Conservation (phyloP, 2,888 invertebrate genomes). For the Therioaphis trifolii region DNA sequence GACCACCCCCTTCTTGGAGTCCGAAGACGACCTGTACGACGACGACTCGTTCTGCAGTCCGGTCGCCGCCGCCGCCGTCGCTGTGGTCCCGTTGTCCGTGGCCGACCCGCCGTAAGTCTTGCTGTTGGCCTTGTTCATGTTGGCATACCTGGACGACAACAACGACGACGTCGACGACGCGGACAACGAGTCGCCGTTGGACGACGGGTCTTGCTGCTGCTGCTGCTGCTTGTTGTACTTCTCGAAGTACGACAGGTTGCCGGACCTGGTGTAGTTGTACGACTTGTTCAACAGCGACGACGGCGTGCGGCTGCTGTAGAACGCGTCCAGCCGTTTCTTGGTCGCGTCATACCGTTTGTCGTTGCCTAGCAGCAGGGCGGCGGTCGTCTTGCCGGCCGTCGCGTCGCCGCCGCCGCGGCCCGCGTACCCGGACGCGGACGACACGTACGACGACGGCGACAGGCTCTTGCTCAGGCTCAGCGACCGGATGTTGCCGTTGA, state of each 20-base stretch:
- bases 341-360: constrained; percentile 52
- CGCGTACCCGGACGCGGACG: not conserved
- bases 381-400: not conserved
- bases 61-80: not conserved
- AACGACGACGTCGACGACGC: not conserved
- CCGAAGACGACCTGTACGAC: constrained; percentile 13
- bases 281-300: constrained; percentile 45
- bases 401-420: not conserved
- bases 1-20: constrained; percentile 74
- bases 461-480: constrained; percentile 46
- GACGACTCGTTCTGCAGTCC: constrained; percentile 9
- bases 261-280: constrained; percentile 31
- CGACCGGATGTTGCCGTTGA: constrained; percentile 54
- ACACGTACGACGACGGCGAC: constrained; percentile 35
- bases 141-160: constrained; percentile 28
- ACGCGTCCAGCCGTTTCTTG: constrained; percentile 59
- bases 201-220: constrained; percentile 22
- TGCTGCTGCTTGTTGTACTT: constrained; percentile 53
- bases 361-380: constrained; percentile 56
- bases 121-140: constrained; percentile 35
- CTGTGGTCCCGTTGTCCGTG: not conserved
- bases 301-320: constrained; percentile 40
- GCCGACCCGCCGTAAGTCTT: constrained; percentile 6
- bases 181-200: not conserved
- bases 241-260: constrained; percentile 53